These are phyloP conservation scores for Cinclus cinclus DNA, from an alignment of 2,113 vertebrate genomes.

Conservation along the genomic window DNA sequence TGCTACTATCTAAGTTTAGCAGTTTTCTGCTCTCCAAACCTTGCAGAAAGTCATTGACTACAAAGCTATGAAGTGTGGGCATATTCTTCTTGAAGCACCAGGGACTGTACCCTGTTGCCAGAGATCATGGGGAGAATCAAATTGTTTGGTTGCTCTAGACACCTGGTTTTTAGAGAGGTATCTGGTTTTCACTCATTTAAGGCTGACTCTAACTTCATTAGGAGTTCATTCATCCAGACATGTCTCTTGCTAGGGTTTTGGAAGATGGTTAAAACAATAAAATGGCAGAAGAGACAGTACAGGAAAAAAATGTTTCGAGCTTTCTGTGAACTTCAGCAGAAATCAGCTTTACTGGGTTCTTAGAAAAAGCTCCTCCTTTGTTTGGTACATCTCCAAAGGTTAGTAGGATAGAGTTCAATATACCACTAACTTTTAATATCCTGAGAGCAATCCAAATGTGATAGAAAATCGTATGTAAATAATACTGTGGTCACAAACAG, in stretches of 20 bases:
- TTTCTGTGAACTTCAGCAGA: neutral
- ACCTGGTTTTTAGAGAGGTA: neutral
- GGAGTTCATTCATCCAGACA: neutral
- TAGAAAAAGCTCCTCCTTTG: neutral
- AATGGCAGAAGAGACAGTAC: neutral
- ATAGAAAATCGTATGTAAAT: constrained; percentile 5
- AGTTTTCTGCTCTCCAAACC: neutral
- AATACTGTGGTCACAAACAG: constrained; percentile 29
- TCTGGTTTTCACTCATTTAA: neutral
- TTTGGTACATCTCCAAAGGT: neutral
- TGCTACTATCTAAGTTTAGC: neutral
- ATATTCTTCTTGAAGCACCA: neutral
- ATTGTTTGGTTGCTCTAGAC: neutral
- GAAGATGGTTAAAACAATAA: neutral
- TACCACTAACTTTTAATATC: neutral
- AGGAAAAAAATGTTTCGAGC: neutral
- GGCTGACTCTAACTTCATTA: neutral
- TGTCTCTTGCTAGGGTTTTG: neutral
- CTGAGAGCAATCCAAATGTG: neutral
- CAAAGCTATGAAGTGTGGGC: neutral
- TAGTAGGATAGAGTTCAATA: constrained; percentile 15
- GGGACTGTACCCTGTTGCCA: neutral
- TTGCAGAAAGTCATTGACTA: neutral
- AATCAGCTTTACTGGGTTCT: neutral
- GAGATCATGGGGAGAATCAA: neutral